These are phyloP conservation scores for Acleris laterana DNA, from an alignment of 2,888 invertebrate genomes.

Conservation along the genomic window DNA sequence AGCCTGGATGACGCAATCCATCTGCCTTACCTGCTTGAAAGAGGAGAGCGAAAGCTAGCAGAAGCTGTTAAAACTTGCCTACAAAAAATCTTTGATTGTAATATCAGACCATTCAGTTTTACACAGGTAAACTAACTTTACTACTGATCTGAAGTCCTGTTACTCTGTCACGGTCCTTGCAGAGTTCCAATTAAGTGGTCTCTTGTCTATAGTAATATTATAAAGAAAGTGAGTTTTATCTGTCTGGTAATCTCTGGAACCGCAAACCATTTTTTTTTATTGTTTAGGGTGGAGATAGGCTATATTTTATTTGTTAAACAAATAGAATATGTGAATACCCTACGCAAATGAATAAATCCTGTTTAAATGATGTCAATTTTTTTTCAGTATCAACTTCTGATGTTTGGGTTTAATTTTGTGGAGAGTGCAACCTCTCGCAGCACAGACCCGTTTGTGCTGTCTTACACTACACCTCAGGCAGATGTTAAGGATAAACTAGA, in stretches of 20 bases:
- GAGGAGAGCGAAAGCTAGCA: constrained; percentile 67
- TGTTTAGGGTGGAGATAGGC: too few species aligned
- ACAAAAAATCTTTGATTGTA: constrained; percentile 76
- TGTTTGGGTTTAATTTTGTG: constrained; percentile 68
- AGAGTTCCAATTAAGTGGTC: too few species aligned
- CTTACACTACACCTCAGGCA: constrained; percentile 61
- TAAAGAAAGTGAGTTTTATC: too few species aligned
- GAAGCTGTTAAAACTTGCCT: constrained; percentile 63
- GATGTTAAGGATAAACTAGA: constrained; percentile 64
- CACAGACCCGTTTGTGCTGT: constrained; percentile 62
- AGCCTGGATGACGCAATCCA: constrained; percentile 58
- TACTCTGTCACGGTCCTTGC: too few species aligned
- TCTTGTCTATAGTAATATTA: too few species aligned
- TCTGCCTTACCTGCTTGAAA: constrained; percentile 75
- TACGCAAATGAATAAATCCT: too few species aligned
- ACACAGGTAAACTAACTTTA: constrained; percentile 64
- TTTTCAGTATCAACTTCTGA: constrained; percentile 69
- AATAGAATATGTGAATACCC: too few species aligned
- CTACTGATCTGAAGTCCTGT: too few species aligned
- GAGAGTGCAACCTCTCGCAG: constrained; percentile 62
- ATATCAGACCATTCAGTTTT: constrained; percentile 68
- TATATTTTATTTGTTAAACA: too few species aligned
- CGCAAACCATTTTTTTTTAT: too few species aligned
- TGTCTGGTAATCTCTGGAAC: too few species aligned
- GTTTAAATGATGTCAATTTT: neutral